Base-by-base conservation (phyloP, 2,888 invertebrate genomes). In the Augiades crinisus region DNA sequence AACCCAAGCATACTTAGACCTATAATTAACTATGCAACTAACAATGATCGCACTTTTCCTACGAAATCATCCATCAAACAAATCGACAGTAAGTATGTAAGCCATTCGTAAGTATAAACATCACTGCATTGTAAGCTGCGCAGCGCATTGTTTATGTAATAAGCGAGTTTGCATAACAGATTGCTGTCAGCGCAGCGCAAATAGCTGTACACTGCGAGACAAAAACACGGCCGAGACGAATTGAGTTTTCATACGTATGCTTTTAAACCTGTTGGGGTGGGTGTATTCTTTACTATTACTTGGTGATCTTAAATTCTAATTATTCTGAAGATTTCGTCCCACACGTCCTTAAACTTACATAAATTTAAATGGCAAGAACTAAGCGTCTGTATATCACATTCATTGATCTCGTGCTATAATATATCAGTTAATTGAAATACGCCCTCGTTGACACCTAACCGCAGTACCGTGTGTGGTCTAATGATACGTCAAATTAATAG, bases 111-210 rank as follows among this genome's bases (percentile, higher is more conserved):
- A 27, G 27, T 27, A 27, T 10, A 10, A 10, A n/a, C 24, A n/a
- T n/a, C n/a, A n/a, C n/a, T n/a, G 19, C 5, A 63, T 65, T 68
- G 68, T 65, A 64, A 60, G 62, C 58, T 55, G 54, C 49, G n/a
- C 27, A 10, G 10, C 53, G 61, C 59, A 64, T 63, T 61, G 61
- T 55, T 61, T 61, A 58, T 60, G 62, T 66, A 61, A 80, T 75
- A 76, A 77, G 66, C 74, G 72, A 65, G 81, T 85, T 86, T 84
- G 84, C 83, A 85, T 75, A 82, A 79, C 79, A 83, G 80, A 86
- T 83, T 72, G 75, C 74, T 73, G 69, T 75, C 73, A 73, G 67
- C 68, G 72, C 73, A 75, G 81, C 75, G 78, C 81, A 84, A 84
- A 82, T 80, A 80, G 71, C 68, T 76, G 72, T 80, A 67, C 68